Conservation (phyloP, 2,888 invertebrate genomes). For the Andrena flavipes region DNA sequence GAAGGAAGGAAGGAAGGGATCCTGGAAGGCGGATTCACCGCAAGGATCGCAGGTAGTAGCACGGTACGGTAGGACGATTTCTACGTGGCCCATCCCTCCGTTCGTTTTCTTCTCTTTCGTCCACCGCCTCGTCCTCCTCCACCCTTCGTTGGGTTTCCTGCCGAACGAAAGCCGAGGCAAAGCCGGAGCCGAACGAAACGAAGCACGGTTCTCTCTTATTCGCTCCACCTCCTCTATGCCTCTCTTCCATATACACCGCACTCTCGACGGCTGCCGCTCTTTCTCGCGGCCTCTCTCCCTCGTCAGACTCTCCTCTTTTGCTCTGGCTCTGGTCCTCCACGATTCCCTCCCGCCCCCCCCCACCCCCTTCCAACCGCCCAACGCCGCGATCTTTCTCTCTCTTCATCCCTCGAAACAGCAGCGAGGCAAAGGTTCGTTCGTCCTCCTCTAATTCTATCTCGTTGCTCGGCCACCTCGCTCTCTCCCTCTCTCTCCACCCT, state of each 20-base stretch:
- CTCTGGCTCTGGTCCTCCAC: slow-evolving; percentile 52
- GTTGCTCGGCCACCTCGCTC: slow-evolving; percentile 65
- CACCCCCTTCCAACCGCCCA: slow-evolving; percentile 28
- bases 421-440: slow-evolving; percentile 56
- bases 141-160: slow-evolving; percentile 66
- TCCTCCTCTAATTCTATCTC: slow-evolving; percentile 84
- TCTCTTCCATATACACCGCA: slow-evolving; percentile 45
- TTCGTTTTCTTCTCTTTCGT: slow-evolving; percentile 70
- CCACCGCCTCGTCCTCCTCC: slow-evolving; percentile 64
- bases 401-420: slow-evolving; percentile 61
- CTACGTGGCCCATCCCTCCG: slow-evolving; percentile 72
- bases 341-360: slow-evolving; percentile 40
- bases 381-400: slow-evolving; percentile 54
- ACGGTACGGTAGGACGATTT: slow-evolving; percentile 75
- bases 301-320: slow-evolving; percentile 56
- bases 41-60: slow-evolving; percentile 75
- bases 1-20: slow-evolving; percentile 74
- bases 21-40: slow-evolving; percentile 74
- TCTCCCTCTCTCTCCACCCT: slow-evolving; percentile 11
- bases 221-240: slow-evolving; percentile 76
- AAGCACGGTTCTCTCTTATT: slow-evolving; percentile 81
- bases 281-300: slow-evolving; percentile 37
- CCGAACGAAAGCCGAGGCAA: slow-evolving; percentile 73
- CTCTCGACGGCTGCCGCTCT: slow-evolving; percentile 38
- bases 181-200: slow-evolving; percentile 78